Percentiles rank a stretch among this genome's conserved stretches.
Conservation (phyloP, 2,113 vertebrate genomes). For the Oxyura jamaicensis region DNA sequence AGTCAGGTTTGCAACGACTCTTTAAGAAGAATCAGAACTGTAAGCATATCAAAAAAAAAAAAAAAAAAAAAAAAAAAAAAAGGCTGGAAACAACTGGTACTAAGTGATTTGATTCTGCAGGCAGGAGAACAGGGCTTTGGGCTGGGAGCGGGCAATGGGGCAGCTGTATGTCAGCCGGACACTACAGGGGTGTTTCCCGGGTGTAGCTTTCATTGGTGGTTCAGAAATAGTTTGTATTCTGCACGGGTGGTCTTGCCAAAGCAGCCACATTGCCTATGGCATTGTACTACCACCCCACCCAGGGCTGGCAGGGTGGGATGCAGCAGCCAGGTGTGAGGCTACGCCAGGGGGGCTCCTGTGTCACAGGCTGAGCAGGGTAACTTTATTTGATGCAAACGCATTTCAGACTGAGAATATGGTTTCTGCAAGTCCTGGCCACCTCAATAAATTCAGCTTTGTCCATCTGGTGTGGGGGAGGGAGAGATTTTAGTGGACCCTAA, state of each 20-base stretch:
- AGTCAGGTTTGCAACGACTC: background rate
- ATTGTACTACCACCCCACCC: background rate
- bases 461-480: background rate
- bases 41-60: background rate
- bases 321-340: background rate
- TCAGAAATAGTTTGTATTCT: background rate
- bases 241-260: background rate
- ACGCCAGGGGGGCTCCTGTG: background rate
- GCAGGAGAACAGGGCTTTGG: background rate
- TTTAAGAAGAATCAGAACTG: background rate
- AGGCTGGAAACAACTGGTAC: background rate
- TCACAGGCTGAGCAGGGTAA: background rate
- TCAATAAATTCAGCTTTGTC: background rate
- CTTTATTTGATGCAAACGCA: background rate
- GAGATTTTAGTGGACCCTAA: background rate
- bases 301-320: background rate
- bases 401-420: background rate
- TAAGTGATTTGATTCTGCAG: background rate
- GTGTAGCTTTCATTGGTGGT: background rate
- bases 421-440: background rate
- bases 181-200: background rate
- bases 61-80: background rate
- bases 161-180: background rate
- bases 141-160: background rate
- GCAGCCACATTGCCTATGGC: background rate